Evolutionary conservation across 2,888 invertebrate species (phyloP).

Genomic region (Stictocephala bisonia): DNA sequence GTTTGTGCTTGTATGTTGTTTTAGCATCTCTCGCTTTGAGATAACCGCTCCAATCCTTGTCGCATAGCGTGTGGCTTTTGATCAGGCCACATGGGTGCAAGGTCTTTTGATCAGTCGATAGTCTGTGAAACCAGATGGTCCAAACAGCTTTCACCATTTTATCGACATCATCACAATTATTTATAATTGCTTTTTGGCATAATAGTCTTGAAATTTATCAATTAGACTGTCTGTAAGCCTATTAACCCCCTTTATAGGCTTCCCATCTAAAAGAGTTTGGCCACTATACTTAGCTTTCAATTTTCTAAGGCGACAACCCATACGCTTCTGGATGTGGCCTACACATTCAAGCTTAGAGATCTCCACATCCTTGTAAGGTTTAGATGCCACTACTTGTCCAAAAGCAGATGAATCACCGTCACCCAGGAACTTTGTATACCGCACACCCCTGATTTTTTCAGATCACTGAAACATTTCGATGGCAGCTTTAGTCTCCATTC

Average conservation of each 20-base stretch:
- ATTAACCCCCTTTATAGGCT: constrained; percentile 51
- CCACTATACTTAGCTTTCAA: constrained; percentile 22
- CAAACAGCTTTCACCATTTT: constrained; percentile 51
- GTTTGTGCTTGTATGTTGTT: constrained; percentile 13
- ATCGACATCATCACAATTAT: constrained; percentile 52
- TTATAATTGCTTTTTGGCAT: constrained; percentile 57
- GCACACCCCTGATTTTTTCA: not conserved
- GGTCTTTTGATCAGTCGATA: not conserved
- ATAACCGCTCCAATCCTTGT: not conserved
- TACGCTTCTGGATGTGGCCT: constrained; percentile 29
- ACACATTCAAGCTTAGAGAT: constrained; percentile 32
- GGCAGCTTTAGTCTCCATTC: too few relatives aligned
- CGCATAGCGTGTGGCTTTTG: not conserved
- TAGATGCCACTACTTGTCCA: not conserved
- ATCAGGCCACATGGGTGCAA: too few relatives aligned
- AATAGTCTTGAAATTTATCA: constrained; percentile 55
- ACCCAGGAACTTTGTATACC: constrained; percentile 11
- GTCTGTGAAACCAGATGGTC: constrained; percentile 15
- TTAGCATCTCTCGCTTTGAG: not conserved
- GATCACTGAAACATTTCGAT: constrained; percentile 32
- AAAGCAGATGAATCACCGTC: constrained; percentile 37
- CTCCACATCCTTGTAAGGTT: constrained; percentile 42
- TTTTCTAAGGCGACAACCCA: constrained; percentile 46
- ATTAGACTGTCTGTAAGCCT: constrained; percentile 57
- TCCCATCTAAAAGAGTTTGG: constrained; percentile 24